Percentiles rank a stretch among this genome's conserved stretches.
These are phyloP conservation scores for Mastomys coucha DNA, from an alignment of 2,113 vertebrate genomes.

Conservation along the genomic window DNA sequence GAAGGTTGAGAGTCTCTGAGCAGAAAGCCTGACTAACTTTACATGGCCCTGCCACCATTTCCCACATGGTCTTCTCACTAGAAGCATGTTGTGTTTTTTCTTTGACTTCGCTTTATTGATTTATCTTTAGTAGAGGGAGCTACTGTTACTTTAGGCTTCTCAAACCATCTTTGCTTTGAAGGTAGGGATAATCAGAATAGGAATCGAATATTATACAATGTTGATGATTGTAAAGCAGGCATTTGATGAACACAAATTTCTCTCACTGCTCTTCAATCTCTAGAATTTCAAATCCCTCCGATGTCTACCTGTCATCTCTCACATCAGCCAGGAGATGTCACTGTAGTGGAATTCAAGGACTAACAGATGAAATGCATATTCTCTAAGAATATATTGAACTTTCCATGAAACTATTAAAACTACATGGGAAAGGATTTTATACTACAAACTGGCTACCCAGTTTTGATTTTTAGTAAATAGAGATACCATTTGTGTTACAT, in stretches of 20 bases:
- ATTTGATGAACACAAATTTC: not conserved
- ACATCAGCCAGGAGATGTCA: constrained; percentile 70
- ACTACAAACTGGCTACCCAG: not conserved
- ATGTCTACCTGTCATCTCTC: not conserved
- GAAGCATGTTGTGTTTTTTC: not conserved
- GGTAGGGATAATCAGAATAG: constrained; percentile 59
- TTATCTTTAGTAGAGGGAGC: constrained; percentile 65
- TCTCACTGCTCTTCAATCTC: constrained; percentile 40
- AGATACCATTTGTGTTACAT: not conserved
- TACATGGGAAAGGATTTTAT: not conserved
- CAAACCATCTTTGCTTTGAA: constrained; percentile 45
- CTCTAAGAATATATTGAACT: not conserved
- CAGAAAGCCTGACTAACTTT: constrained; percentile 66
- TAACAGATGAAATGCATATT: not conserved
- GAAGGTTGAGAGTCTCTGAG: constrained; percentile 68
- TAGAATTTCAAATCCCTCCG: constrained; percentile 15
- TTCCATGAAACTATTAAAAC: not conserved
- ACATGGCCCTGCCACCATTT: constrained; percentile 73
- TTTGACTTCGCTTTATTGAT: not conserved
- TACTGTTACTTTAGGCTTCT: constrained; percentile 68
- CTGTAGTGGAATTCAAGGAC: constrained; percentile 60
- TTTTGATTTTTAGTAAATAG: not conserved
- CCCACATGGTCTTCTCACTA: constrained; percentile 72
- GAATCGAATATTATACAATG: constrained; percentile 21
- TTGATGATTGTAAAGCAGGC: constrained; percentile 15